Evolutionary conservation across 1,140 invertebrate species (phyloP), one percentile per base, ranked within the genome.

Genomic region (Atta cephalotes): DNA sequence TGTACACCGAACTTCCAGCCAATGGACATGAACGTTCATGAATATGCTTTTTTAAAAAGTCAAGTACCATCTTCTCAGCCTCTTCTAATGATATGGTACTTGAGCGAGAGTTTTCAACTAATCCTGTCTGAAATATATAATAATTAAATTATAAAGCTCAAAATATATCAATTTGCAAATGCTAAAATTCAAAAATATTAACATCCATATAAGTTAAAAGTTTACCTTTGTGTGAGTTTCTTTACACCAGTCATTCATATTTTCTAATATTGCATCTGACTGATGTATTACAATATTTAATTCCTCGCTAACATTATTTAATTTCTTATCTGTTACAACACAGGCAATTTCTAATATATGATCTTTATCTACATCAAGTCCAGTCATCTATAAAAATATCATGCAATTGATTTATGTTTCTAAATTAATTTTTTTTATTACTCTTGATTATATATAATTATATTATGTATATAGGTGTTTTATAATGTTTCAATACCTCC

Each of bases 1-100:
- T 97, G 91, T 98, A 97, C 9, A 99, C 96, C 77, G 98, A 97
- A 95, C 99, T 99, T 0, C 99, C 99, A 78, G 97, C 98, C 31
- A 99, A 92, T 0, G 98, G 98, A 81, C 95, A 95, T 74, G 91
- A 94, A 89, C 96, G 95, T 92, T 96, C 93, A 0, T 96, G 96
- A n/a, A 97, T 96, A 94, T 98, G 96, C 70, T 96, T 91, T 87
- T 96, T 93, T 0, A 99, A 90, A 95, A 98, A 98, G 9, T 97
- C 89, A n/a, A 98, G 91, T 21, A 99, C 89, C 86, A 95, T 92
- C 16, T 96, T 92, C 91, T 99, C 98, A 4, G 97, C 98, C 87
- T 97, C 94, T 82, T 95, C 88, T 6, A 97, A 78, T 16, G 95
- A 96, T 21, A 97, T 95, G 51, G 95, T 96, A 85, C 98, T 99